Base-by-base conservation (phyloP, 2,888 invertebrate species). In the Cecidostiba fungosa region DNA sequence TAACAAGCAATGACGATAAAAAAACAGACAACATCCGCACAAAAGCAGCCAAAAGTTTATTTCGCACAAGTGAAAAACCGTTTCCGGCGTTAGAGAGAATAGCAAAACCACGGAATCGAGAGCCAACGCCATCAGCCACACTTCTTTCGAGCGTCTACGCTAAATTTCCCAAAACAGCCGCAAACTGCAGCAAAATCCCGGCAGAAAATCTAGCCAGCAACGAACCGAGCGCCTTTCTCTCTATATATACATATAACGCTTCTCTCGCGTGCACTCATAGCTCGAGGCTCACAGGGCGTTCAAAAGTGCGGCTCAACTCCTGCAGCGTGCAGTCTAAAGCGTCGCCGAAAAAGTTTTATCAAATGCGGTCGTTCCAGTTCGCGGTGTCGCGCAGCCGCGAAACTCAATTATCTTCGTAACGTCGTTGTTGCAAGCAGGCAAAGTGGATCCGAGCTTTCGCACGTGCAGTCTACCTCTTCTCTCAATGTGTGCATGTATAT, bases 391-490 rank as follows among this genome's bases (percentile, higher is more conserved):
- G 79, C 85, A 81, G 86, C 87, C 84, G 72, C 88, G 87, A 89
- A 91, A 90, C 88, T 88, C 89, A 90, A 90, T 90, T 91, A 90
- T 90, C 90, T 89, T 89, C 72, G 89, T 88, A 88, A 88, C 87
- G 88, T 88, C 87, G 87, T 87, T 87, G 86, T 84, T 83, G 83
- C 80, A 86, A 81, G 79, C 83, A 73, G 54, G 39, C 29, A 81
- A 81, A 74, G 81, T 82, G 66, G 81, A 82, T 82, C 69, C 74
- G 62, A 62, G 23, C 26, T 62, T 62, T 62, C 23, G 62, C 19
- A 62, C 62, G 62, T 62, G 62, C 62, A 12, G 19, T 23, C 19
- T 62, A 23, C 23, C 0, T 26, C 3, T 62, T n/a, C n/a, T 6
- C 23, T 47, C 12, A 32, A 32, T 4, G 74, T 47, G 76, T n/a